phyloP scores from a whole-genome alignment of 2,113 vertebrate genomes.

The Acrocephalus kingi region DNA sequence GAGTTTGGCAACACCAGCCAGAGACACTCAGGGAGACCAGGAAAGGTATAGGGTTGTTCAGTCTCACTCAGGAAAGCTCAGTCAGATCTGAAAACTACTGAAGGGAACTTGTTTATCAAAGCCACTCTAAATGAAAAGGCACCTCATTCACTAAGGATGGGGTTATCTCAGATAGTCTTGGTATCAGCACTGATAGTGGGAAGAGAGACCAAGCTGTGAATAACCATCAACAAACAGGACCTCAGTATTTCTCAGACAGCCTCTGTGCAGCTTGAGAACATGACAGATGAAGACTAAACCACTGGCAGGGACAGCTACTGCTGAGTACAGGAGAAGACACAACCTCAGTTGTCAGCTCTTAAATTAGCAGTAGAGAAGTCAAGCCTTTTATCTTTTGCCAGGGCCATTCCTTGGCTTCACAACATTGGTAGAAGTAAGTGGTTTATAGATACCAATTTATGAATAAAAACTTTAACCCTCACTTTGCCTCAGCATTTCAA shows the following conservation, averaged over 20 bases:
- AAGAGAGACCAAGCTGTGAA: neutral
- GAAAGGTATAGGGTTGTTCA: neutral
- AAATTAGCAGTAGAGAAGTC: neutral
- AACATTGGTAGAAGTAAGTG: neutral
- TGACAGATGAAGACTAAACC: neutral
- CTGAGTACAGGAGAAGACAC: neutral
- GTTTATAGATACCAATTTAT: neutral
- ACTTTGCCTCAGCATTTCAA: neutral
- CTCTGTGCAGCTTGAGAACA: neutral
- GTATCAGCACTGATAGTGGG: neutral
- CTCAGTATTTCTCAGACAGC: neutral
- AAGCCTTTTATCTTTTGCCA: neutral
- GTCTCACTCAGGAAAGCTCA: neutral
- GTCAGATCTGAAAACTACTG: neutral
- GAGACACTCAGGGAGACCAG: neutral
- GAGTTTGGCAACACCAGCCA: neutral
- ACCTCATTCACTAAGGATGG: neutral
- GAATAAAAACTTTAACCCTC: neutral
- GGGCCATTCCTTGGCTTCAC: neutral
- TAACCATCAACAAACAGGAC: neutral
- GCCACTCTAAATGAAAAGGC: neutral
- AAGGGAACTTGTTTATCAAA: neutral
- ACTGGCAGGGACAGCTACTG: neutral
- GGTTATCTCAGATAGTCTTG: neutral
- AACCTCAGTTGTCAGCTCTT: neutral